phyloP scores from a whole-genome alignment of 2,113 vertebrate species.

The Greenwoodochromis staneri region DNA sequence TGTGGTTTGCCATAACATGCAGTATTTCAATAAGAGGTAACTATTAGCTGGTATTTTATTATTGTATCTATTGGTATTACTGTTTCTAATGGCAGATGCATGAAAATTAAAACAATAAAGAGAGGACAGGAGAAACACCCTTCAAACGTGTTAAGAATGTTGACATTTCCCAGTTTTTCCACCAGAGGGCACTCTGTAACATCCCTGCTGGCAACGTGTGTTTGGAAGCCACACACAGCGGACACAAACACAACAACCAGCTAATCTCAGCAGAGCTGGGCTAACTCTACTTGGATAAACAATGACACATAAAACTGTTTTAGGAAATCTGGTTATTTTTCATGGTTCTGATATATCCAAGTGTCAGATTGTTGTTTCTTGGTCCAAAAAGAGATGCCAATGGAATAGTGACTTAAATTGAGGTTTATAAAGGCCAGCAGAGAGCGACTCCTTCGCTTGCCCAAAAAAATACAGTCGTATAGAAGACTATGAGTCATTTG shows the following conservation, averaged over 20 bases:
- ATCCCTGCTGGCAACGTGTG: background rate
- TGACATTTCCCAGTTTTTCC: background rate
- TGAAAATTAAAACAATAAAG: background rate
- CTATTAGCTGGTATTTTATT: background rate
- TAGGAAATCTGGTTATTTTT: background rate
- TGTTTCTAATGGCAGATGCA: background rate
- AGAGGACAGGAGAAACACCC: background rate
- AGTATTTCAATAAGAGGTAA: background rate
- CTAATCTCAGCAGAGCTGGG: background rate
- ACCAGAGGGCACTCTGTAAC: background rate
- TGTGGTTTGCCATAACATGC: background rate
- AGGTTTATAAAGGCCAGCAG: background rate
- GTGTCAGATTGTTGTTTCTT: background rate
- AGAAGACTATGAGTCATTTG: background rate
- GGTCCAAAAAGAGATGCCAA: background rate
- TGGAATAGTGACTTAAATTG: background rate
- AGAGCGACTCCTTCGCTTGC: fast-evolving
- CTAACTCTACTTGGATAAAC: background rate
- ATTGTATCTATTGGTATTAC: background rate
- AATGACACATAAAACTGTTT: background rate
- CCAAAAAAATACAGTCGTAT: background rate
- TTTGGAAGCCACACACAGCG: background rate
- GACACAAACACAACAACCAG: background rate
- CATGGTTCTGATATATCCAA: background rate
- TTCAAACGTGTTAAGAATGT: background rate